phyloP scores from a whole-genome alignment of 2,113 vertebrate genomes.

The Chloebia gouldiae region DNA sequence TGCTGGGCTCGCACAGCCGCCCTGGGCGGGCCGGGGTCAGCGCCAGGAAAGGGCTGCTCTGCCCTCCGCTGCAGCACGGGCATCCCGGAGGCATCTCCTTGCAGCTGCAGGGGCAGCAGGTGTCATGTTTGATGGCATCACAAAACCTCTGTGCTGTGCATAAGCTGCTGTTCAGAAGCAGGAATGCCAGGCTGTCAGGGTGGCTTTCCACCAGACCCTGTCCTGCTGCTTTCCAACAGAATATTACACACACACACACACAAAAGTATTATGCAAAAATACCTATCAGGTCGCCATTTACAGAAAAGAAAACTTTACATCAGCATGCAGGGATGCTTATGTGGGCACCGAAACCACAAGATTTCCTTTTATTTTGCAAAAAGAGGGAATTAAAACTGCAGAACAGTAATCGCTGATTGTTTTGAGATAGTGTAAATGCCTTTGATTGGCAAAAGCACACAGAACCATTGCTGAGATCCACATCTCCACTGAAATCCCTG shows the following conservation, averaged over 20 bases:
- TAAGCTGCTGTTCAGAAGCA: background rate
- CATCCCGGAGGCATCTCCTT: background rate
- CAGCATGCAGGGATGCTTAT: background rate
- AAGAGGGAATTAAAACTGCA: conserved; percentile 40
- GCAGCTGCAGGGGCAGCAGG: background rate
- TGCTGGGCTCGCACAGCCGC: background rate
- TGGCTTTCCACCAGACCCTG: background rate
- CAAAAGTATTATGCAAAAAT: background rate
- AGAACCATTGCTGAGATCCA: conserved; percentile 26
- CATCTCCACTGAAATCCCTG: conserved; percentile 53
- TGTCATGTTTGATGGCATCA: background rate
- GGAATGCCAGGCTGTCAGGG: background rate
- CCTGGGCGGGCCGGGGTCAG: background rate
- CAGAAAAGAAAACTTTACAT: background rate
- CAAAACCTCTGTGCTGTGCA: background rate
- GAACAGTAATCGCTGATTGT: conserved; percentile 41
- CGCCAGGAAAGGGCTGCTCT: background rate
- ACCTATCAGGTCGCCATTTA: background rate
- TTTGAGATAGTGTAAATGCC: conserved; percentile 42
- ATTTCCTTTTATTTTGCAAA: conserved; percentile 18
- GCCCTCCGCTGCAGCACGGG: background rate
- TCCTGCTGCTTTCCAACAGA: background rate
- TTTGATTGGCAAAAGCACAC: conserved; percentile 57
- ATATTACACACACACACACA: background rate
- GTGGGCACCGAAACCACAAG: background rate